A percentile compares a stretch with the other conserved stretches of the same genome.
These are phyloP conservation scores for Chydorus sphaericus DNA, from an alignment of 2,888 invertebrate species.

Conservation along the genomic window DNA sequence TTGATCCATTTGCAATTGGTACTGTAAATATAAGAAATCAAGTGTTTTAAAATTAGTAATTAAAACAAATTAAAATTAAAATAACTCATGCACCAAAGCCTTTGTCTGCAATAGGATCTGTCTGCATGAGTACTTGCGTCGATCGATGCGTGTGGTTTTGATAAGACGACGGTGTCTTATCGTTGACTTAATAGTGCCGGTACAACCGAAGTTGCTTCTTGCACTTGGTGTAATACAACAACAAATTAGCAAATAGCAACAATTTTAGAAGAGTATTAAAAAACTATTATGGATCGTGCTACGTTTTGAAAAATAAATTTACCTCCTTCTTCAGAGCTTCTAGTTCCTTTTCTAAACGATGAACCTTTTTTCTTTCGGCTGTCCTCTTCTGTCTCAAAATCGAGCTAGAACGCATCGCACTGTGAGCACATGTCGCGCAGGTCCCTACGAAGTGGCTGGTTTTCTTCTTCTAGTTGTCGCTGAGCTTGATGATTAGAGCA, in stretches of 20 bases:
- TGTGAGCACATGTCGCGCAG: neutral
- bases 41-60: neutral
- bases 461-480: neutral
- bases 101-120: neutral
- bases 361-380: neutral
- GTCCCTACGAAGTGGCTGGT: neutral
- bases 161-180: neutral
- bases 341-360: neutral
- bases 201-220: neutral
- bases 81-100: neutral
- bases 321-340: neutral
- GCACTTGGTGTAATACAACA: neutral
- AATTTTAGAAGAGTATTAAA: too few relatives aligned
- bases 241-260: too few relatives aligned
- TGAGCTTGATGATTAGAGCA: neutral
- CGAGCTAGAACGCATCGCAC: neutral
- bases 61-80: neutral
- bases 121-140: neutral
- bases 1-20: neutral
- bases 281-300: neutral
- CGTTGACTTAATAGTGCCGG: neutral
- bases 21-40: neutral
- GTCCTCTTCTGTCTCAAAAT: slow-evolving; percentile 2
- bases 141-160: neutral
- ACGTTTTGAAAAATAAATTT: neutral